Percentiles rank a stretch among this genome's conserved stretches.
Conservation (phyloP, 1,140 invertebrate genomes). For the Papilio machaon region DNA sequence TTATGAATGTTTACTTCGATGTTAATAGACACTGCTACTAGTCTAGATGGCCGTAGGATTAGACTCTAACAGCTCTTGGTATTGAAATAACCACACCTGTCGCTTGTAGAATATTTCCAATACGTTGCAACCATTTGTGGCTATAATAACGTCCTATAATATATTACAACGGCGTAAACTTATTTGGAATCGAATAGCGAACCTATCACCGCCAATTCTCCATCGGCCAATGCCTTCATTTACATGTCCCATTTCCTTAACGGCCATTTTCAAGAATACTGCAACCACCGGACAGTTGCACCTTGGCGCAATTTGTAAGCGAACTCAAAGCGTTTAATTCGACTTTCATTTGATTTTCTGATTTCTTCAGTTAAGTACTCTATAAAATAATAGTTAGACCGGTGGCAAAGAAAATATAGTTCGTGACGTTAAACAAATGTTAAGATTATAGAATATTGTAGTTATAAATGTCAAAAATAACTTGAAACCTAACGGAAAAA, state of each 20-base stretch:
- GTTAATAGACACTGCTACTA: not conserved
- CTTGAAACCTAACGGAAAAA: not conserved
- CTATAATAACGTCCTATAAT: constrained; percentile 24
- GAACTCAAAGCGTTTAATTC: constrained; percentile 21
- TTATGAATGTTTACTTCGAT: not conserved
- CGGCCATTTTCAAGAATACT: constrained; percentile 66
- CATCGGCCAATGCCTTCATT: constrained; percentile 61
- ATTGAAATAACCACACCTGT: not conserved
- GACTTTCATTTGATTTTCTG: not conserved
- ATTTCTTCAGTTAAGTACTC: not conserved
- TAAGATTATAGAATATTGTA: too few species aligned
- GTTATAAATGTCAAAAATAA: not conserved
- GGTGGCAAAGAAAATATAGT: too few species aligned
- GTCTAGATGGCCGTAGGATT: not conserved
- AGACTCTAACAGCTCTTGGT: not conserved
- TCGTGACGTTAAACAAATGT: too few species aligned
- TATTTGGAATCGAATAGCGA: constrained; percentile 28
- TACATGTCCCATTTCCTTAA: constrained; percentile 76
- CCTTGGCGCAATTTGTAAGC: constrained; percentile 40
- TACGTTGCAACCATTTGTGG: constrained; percentile 12
- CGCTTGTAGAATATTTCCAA: not conserved
- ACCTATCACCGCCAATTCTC: constrained; percentile 36
- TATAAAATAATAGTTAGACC: too few species aligned
- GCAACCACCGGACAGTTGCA: constrained; percentile 60
- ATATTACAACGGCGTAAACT: constrained; percentile 7